Evolutionary conservation across 2,113 vertebrate species (phyloP).

Genomic region (Xenus cinereus): DNA sequence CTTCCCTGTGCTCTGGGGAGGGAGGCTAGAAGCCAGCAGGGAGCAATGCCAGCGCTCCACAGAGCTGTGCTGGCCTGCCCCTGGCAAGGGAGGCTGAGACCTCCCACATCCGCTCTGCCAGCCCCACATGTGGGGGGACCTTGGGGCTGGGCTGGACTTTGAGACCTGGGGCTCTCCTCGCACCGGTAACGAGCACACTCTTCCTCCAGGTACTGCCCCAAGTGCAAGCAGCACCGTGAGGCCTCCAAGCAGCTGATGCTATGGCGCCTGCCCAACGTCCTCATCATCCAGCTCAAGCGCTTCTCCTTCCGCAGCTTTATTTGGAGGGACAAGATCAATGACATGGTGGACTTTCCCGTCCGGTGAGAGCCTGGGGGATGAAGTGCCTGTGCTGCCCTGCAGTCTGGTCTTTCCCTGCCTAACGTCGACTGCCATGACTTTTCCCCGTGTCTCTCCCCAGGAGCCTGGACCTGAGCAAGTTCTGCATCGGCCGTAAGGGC

Average conservation of each 20-base stretch:
- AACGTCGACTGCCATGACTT: accelerated
- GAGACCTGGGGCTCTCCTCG: background rate
- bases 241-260: conserved; percentile 96
- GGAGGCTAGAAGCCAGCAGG: background rate
- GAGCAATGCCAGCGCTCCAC: background rate
- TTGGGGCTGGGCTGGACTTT: background rate
- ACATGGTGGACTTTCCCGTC: conserved; percentile 97
- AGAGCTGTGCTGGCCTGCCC: background rate
- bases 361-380: conserved; percentile 71
- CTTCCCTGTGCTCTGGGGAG: background rate
- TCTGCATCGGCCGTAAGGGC: conserved; percentile 96
- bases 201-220: conserved; percentile 89
- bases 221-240: conserved; percentile 96
- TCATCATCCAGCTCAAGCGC: conserved; percentile 98
- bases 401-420: background rate
- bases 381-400: background rate
- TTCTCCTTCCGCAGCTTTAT: conserved; percentile 99
- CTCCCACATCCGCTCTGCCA: background rate
- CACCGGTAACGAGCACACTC: accelerated
- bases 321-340: conserved; percentile 99
- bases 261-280: conserved; percentile 93
- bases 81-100: background rate
- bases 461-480: conserved; percentile 95
- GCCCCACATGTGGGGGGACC: background rate
- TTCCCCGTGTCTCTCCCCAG: conserved; percentile 47